Base-by-base conservation (phyloP, 2,888 invertebrate species). In the Nomada goodeniana region DNA sequence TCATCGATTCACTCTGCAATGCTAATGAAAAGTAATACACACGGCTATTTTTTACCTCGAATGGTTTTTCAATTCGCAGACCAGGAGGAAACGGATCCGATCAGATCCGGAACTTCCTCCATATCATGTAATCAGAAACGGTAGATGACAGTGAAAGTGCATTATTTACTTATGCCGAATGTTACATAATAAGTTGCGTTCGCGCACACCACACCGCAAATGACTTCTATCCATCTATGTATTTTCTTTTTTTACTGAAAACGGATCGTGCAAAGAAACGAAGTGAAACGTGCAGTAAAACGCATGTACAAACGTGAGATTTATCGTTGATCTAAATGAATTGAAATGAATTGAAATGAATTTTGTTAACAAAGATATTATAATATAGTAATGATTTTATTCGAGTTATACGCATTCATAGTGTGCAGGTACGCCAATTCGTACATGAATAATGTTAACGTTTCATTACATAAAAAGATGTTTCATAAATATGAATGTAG, bases 61-160 rank as follows among this genome's bases (percentile, higher is more conserved):
- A 29, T 52, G 3, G 53, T 61, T 74, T 59, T 44, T 55, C 50
- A 20, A 13, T 29, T 7, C 18, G 63, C 10, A 20, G 55, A 47
- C 23, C 50, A 26, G 13, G 59, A 42, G 85, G 76, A 76, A 76
- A 64, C 18, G 74, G 57, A 63, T 68, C 44, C 52, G 69, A 67
- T 74, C 73, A 70, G 67, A 83, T 83, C 81, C 84, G 78, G 63
- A 79, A 86, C 76, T 79, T 86, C 59, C 71, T 78, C 76, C 76
- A 50, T 79, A 57, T 81, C 82, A 53, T 76, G 81, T 78, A 76
- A 81, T 64, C 70, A 75, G 78, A 82, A 79, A 75, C 74, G 81
- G 55, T 82, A 82, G 78, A 86, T 86, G 82, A 84, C 87, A 86
- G 87, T 86, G 86, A 86, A 86, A 86, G 86, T 67, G 69, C 76